Evolutionary conservation across 2,113 vertebrate genomes (phyloP), one percentile per base, ranked within the genome.

Genomic region (Enhydra lutris): DNA sequence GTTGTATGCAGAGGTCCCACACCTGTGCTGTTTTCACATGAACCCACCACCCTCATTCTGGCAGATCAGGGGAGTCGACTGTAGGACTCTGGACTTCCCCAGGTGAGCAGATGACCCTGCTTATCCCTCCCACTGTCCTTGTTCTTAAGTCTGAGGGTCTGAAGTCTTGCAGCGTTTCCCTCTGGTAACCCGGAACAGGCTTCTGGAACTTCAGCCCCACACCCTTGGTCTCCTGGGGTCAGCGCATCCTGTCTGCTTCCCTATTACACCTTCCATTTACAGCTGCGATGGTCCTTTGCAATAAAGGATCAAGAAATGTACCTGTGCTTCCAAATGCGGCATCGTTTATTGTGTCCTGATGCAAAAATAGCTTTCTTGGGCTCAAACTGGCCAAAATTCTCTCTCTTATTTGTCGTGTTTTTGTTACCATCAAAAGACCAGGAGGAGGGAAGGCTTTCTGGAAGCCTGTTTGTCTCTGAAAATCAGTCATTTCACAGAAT

Each of bases 281-380:
- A 36, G 47, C 82, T 63, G 2, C 21, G 26, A 45, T 3, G 65
- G 23, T 57, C 26, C 50, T 92, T 91, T 63, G 82, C 61, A 73
- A 79, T 6, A 50, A 96, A 42, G 31, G 65, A 91, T 87, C 36
- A 81, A 91, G 59, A 45, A 78, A 52, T 84, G 36, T 39, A 61
- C 71, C 63, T 55, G 13, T 0, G 1, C 45, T 97, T 91, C 92
- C 84, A 93, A 81, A 69, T 52, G 76, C 3, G 8, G 55, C 52
- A 45, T 61, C 4, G 0, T 89, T 95, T 57, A 63, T 47, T 78
- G 42, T 85, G 88, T 82, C 20, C 76, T 69, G 45, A 82, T 81
- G 63, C n/a, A 87, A 94, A 97, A 97, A 92, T 74, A 97, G 95
- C 78, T 94, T 94, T 50, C 81, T 80, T 29, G 31, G 34, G 39